phyloP scores from a whole-genome alignment of 2,113 vertebrate genomes.

The Capra hircus region DNA sequence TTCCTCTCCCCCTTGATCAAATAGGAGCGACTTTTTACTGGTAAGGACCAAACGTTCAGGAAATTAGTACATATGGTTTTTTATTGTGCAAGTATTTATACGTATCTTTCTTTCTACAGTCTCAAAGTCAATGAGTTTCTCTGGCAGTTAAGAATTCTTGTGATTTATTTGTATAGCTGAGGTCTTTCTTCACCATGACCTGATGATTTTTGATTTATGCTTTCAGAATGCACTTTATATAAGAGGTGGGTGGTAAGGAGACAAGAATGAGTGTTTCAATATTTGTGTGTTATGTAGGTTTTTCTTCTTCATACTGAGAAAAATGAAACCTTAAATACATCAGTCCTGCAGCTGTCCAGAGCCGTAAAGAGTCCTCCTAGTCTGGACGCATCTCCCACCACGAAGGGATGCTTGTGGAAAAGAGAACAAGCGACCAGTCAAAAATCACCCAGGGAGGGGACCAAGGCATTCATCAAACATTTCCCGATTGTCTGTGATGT shows the following conservation, averaged over 20 bases:
- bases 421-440: background rate
- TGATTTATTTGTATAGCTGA: background rate
- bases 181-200: background rate
- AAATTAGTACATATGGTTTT: background rate
- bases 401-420: background rate
- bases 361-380: background rate
- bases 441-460: background rate
- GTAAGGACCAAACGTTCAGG: background rate
- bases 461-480: background rate
- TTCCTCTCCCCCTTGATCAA: background rate
- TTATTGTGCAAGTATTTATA: background rate
- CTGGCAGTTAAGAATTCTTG: background rate
- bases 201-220: background rate
- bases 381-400: background rate
- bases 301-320: background rate
- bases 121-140: background rate
- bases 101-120: background rate
- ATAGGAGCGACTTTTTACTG: background rate
- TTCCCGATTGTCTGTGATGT: background rate
- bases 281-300: background rate
- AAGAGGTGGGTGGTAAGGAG: background rate
- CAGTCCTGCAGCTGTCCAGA: background rate
- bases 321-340: background rate
- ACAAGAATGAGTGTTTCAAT: background rate
- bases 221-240: background rate